Evolutionary conservation across 2,888 invertebrate genomes (phyloP).

Genomic region (Caenorhabditis doughertyi): DNA sequence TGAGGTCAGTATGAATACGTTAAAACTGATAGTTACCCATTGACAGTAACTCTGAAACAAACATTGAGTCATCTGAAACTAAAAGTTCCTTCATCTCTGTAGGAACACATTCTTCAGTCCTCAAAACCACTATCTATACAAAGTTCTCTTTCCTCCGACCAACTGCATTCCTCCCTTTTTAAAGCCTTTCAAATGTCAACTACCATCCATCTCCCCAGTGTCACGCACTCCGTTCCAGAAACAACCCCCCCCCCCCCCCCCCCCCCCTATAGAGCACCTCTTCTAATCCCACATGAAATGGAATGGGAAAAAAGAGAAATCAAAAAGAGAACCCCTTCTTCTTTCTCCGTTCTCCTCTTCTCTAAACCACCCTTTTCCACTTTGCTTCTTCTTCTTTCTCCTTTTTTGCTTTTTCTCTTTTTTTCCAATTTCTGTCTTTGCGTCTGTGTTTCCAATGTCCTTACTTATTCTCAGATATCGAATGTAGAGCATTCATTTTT

Average conservation of each 20-base stretch:
- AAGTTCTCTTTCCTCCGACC: background rate
- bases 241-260: too few species aligned
- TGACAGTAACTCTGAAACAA: too few species aligned
- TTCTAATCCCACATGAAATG: slow-evolving; percentile 24
- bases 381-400: slow-evolving; percentile 6
- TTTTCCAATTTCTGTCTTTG: background rate
- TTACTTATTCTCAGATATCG: too few species aligned
- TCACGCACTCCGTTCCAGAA: too few species aligned
- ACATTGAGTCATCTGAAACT: too few species aligned
- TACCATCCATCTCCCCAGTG: slow-evolving; percentile 17
- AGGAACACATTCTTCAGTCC: too few species aligned
- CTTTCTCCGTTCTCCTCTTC: background rate
- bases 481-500: too few species aligned
- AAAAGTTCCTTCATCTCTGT: too few species aligned
- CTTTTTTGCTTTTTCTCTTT: background rate
- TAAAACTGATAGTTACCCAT: too few species aligned
- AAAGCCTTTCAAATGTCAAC: slow-evolving; percentile 16
- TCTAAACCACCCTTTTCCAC: background rate
- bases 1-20: too few species aligned
- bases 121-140: too few species aligned
- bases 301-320: background rate
- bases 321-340: slow-evolving; percentile 18
- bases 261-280: slow-evolving; percentile 24
- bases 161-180: too few species aligned
- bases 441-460: background rate